Conservation (phyloP, 2,888 invertebrate genomes). For the Yponomeuta sedellus region DNA sequence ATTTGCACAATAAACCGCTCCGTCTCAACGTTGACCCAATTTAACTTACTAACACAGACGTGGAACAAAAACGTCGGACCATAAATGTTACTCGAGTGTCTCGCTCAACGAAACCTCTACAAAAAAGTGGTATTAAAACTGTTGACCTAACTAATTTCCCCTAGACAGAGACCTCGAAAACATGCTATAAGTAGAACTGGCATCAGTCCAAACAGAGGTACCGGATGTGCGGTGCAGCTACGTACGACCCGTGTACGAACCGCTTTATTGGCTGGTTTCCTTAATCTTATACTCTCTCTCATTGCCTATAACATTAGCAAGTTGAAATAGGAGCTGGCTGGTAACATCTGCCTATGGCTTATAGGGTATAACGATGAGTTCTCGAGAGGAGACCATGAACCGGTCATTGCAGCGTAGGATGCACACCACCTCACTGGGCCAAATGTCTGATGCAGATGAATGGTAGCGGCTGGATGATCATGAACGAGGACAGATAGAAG, state of each 20-base stretch:
- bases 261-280: constrained; percentile 1
- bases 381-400: too few species aligned
- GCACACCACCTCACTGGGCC: too few species aligned
- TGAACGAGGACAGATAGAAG: too few species aligned
- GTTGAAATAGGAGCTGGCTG: too few species aligned
- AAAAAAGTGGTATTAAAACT: neutral
- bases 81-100: neutral
- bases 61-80: neutral
- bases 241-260: constrained; percentile 18
- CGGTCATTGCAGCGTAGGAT: too few species aligned
- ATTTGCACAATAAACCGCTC: neutral
- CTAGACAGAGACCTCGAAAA: constrained; percentile 38
- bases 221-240: constrained; percentile 35
- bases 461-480: too few species aligned
- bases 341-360: too few species aligned
- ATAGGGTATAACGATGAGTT: too few species aligned
- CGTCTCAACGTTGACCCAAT: neutral
- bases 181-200: constrained; percentile 45
- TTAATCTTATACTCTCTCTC: neutral
- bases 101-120: neutral
- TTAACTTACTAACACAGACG: neutral
- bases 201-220: constrained; percentile 38
- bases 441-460: too few species aligned
- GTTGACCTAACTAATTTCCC: constrained; percentile 14
- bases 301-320: neutral